These are phyloP conservation scores for Rhagonycha lutea DNA, from an alignment of 2,888 invertebrate genomes.

Conservation along the genomic window DNA sequence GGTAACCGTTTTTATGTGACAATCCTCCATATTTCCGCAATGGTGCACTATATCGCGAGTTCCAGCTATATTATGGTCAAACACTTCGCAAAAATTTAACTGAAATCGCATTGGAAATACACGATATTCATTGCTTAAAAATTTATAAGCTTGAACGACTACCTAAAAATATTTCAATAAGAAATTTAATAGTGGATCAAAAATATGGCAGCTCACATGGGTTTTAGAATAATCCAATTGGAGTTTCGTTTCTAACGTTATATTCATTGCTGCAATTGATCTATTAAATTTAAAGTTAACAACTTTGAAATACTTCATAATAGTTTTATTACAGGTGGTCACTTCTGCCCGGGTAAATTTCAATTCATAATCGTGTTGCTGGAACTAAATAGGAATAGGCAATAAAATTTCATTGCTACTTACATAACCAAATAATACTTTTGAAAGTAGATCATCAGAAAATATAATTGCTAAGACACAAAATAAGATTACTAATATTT, in stretches of 20 bases:
- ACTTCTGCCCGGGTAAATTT: not conserved
- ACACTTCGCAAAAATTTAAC: not conserved
- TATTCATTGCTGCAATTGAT: not conserved
- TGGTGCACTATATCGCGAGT: accelerated
- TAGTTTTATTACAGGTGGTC: not conserved
- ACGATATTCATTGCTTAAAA: not conserved
- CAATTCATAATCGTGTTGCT: not conserved
- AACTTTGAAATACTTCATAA: not conserved
- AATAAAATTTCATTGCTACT: too few species aligned
- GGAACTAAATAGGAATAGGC: not conserved
- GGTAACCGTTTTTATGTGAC: not conserved
- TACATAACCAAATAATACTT: too few species aligned
- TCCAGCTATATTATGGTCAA: not conserved
- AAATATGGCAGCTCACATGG: not conserved
- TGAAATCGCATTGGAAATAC: not conserved
- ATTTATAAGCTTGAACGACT: not conserved
- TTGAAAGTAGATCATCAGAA: too few species aligned
- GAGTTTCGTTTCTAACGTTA: not conserved
- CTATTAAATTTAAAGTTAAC: not conserved
- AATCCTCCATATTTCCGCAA: not conserved
- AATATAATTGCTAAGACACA: too few species aligned
- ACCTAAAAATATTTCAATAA: not conserved
- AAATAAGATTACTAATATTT: too few species aligned
- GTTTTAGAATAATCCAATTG: too few species aligned
- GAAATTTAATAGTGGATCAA: not conserved